phyloP scores from a whole-genome alignment of 2,888 invertebrate species.

The Mimachlamys varia region DNA sequence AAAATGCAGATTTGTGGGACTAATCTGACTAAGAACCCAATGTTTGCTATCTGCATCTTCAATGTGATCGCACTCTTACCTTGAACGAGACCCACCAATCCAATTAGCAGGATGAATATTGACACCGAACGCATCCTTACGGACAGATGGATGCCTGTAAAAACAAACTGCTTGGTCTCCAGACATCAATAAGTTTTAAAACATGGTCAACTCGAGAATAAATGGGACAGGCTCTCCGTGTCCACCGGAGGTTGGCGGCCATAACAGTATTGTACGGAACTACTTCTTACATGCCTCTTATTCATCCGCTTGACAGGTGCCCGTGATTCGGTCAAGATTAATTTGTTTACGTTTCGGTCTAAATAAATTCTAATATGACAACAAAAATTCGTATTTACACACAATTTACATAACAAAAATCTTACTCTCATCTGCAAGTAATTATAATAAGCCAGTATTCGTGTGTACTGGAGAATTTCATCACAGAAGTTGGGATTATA shows the following conservation, averaged over 20 bases:
- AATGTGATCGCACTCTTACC: constrained; percentile 45
- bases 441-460: not conserved
- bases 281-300: constrained; percentile 47
- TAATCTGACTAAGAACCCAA: not conserved
- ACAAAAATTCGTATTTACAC: not conserved
- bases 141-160: constrained; percentile 56
- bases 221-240: constrained; percentile 46
- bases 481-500: constrained; percentile 36
- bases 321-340: constrained; percentile 54
- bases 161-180: constrained; percentile 40
- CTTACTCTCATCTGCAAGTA: not conserved
- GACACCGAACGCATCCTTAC: constrained; percentile 62
- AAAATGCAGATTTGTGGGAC: not conserved
- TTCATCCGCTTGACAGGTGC: constrained; percentile 55
- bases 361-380: not conserved
- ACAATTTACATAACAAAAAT: not conserved
- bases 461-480: not conserved
- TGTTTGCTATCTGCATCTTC: not conserved
- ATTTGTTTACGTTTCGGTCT: constrained; percentile 50
- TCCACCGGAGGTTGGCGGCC: constrained; percentile 46
- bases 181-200: constrained; percentile 51
- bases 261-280: constrained; percentile 53
- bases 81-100: constrained; percentile 47
- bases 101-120: constrained; percentile 53
- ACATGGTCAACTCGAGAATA: constrained; percentile 36